Evolutionary conservation across 2,797 vertebrate species (phyloP).

Genomic region (Bradypodion ventrale): DNA sequence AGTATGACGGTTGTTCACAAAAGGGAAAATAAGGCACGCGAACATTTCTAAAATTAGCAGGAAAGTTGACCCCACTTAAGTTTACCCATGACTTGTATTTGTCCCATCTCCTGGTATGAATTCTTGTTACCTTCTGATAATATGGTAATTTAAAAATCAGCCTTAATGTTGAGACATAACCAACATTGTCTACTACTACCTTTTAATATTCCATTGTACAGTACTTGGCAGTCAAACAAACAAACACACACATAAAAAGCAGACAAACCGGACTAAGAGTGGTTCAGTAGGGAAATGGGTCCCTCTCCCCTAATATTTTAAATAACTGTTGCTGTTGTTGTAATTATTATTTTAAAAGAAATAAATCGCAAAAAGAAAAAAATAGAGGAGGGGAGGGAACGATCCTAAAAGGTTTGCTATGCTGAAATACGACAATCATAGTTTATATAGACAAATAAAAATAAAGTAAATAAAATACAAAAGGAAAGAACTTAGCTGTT

Average conservation of each 20-base stretch:
- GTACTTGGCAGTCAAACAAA: background rate
- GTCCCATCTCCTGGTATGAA: background rate
- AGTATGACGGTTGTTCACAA: background rate
- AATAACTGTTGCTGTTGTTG: background rate
- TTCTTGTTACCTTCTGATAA: background rate
- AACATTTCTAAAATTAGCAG: background rate
- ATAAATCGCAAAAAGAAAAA: background rate
- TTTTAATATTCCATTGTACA: background rate
- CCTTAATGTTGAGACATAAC: background rate
- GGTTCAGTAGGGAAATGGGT: background rate
- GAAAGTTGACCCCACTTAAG: background rate
- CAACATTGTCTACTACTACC: background rate
- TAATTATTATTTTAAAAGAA: background rate
- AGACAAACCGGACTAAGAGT: background rate
- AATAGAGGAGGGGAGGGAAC: background rate
- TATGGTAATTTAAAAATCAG: background rate
- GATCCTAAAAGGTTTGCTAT: background rate
- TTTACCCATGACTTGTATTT: background rate
- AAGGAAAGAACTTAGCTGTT: background rate
- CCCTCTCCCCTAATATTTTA: background rate
- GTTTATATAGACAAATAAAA: background rate
- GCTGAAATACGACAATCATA: background rate
- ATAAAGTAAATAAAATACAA: background rate
- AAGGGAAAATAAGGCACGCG: background rate
- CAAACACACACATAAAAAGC: too few relatives aligned